Evolutionary conservation across 2,113 vertebrate species (phyloP), one percentile per base, ranked within the genome.

Genomic region (Numida meleagris): DNA sequence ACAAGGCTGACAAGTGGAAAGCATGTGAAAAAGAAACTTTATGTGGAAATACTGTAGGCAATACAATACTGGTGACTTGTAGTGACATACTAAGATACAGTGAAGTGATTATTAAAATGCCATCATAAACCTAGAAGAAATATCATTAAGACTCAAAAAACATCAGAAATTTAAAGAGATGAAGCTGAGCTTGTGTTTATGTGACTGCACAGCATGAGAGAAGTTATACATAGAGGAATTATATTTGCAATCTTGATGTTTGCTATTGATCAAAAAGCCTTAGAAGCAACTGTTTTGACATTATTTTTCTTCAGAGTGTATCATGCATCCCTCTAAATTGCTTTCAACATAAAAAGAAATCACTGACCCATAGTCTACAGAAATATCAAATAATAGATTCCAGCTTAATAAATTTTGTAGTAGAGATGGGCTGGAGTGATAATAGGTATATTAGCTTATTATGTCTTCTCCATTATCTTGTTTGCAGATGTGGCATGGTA

Each of bases 381-480:
- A 97, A 97, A 93, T 50, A 88, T 59, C 82, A 95, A 97, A 93
- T 89, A 96, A 89, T 87, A 72, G 63, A 87, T 86, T 95, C 65
- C 17, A 84, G 12, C 48, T 88, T 87, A 91, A 76, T 82, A 51
- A 93, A 43, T 87, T 65, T 89, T 94, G 40, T 82, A 59, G 58
- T 86, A 40, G 43, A 59, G 63, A 91, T 55, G 95, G 93, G 67
- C 24, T 78, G 29, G 86, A 79, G 18, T 19, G 79, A 31, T 92
- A 86, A 95, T 88, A 55, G 57, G 85, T 62, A 31, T 53, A 88
- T 97, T 83, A 38, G 77, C 48, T 85, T 82, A 58, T 38, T 89
- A 81, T 84, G 8, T 70, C 14, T 46, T 96, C 45, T 96, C 67
- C 55, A 78, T 94, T 96, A 95, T 50, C 8, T 65, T 94, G 76